Evolutionary conservation across 2,888 invertebrate genomes (phyloP).

Genomic region (Cremastinae sp.): DNA sequence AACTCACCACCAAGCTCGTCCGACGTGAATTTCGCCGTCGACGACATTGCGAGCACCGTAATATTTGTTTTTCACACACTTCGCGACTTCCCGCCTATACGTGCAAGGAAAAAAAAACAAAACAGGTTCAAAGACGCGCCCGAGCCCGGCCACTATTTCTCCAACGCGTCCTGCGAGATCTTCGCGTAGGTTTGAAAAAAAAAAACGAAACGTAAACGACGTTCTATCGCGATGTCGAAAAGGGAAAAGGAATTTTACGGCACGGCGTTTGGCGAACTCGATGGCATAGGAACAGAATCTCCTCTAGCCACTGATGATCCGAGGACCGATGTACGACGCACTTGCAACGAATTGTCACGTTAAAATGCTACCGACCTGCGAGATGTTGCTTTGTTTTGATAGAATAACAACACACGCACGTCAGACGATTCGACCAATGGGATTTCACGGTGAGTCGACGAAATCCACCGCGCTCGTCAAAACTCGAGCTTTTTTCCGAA

Average conservation of each 20-base stretch:
- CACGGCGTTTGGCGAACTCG: background rate
- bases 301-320: conserved; percentile 32
- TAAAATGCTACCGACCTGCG: conserved; percentile 69
- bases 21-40: conserved; percentile 72
- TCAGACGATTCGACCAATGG: conserved; percentile 69
- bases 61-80: conserved; percentile 43
- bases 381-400: conserved; percentile 77
- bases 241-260: background rate
- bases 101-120: conserved; percentile 28
- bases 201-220: background rate
- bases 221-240: conserved; percentile 10
- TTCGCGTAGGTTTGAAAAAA: background rate
- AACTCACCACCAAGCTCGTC: conserved; percentile 77
- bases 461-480: conserved; percentile 64
- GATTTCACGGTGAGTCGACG: conserved; percentile 57
- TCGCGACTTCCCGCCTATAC: conserved; percentile 41
- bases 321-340: conserved; percentile 61
- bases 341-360: conserved; percentile 68
- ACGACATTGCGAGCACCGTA: conserved; percentile 68
- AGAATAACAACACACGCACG: conserved; percentile 75
- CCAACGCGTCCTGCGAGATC: background rate
- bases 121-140: conserved; percentile 34
- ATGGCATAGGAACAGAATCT: conserved; percentile 13
- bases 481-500: background rate
- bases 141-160: conserved; percentile 1